These are phyloP conservation scores for Chiridota heheva DNA, from an alignment of 35 echinoderm and acorn worm genomes.

Conservation along the genomic window DNA sequence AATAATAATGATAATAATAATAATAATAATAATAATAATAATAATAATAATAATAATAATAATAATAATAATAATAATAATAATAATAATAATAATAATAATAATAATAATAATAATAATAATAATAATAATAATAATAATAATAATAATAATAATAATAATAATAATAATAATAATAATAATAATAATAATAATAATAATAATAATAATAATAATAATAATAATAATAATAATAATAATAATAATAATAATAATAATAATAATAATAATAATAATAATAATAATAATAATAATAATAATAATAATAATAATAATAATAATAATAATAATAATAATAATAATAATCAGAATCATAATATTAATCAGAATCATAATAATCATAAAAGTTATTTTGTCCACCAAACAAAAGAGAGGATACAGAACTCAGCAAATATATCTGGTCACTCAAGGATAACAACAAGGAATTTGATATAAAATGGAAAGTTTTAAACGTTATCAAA, in stretches of 20 bases:
- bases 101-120: slow-evolving; percentile 42
- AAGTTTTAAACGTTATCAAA: too few relatives aligned
- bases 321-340: too few relatives aligned
- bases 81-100: slow-evolving; percentile 38
- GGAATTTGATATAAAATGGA: too few relatives aligned
- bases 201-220: slow-evolving; percentile 22
- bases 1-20: too few relatives aligned
- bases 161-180: neutral
- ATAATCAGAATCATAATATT: too few relatives aligned
- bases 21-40: too few relatives aligned
- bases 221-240: neutral
- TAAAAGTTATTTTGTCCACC: too few relatives aligned
- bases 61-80: slow-evolving; percentile 23
- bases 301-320: slow-evolving; percentile 20
- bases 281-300: neutral
- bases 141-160: slow-evolving; percentile 5
- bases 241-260: slow-evolving; percentile 4
- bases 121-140: slow-evolving; percentile 5
- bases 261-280: slow-evolving; percentile 12
- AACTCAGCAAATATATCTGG: too few relatives aligned
- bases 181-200: slow-evolving; percentile 25
- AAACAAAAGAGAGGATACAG: too few relatives aligned
- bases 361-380: too few relatives aligned
- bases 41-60: slow-evolving; percentile 1
- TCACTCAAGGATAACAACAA: too few relatives aligned